Conservation (phyloP, 2,797 vertebrate species). For the Girardinus metallicus region DNA sequence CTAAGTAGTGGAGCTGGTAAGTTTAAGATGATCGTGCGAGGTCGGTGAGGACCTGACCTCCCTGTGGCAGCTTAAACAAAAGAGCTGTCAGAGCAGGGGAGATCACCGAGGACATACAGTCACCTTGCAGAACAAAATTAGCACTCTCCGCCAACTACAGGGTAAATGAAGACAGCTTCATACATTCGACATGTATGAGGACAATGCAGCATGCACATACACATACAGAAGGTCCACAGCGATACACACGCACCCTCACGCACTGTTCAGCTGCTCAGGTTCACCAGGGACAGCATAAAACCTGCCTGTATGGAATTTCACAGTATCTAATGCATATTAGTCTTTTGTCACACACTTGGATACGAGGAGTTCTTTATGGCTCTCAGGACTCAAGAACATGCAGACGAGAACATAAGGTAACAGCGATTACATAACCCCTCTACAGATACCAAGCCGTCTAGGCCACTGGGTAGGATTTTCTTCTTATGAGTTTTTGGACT, state of each 20-base stretch:
- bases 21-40: slow-evolving; percentile 48
- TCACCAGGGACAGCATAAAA: slow-evolving; percentile 40
- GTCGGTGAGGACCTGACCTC: slow-evolving; percentile 55
- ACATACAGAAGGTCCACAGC: slow-evolving; percentile 1
- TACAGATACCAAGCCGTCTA: slow-evolving; percentile 2
- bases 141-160: slow-evolving; percentile 22
- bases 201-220: slow-evolving; percentile 3
- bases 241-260: not conserved
- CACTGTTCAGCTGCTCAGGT: slow-evolving; percentile 15
- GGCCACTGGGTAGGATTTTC: slow-evolving; percentile 8
- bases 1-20: slow-evolving; percentile 17
- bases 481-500: not conserved
- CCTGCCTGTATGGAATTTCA: slow-evolving; percentile 24
- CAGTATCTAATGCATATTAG: slow-evolving; percentile 33
- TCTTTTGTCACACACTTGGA: slow-evolving; percentile 14
- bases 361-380: slow-evolving; percentile 18
- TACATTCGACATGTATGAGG: slow-evolving; percentile 41
- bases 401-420: not conserved
- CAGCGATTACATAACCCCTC: not conserved
- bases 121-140: slow-evolving; percentile 31
- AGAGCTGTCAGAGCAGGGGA: slow-evolving; percentile 49
- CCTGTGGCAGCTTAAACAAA: slow-evolving; percentile 52
- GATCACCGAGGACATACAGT: slow-evolving; percentile 59
- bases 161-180: slow-evolving; percentile 44
- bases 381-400: not conserved